Evolutionary conservation across 2,888 invertebrate genomes (phyloP), one percentile per base, ranked within the genome.

Genomic region (Frankliniella fusca): DNA sequence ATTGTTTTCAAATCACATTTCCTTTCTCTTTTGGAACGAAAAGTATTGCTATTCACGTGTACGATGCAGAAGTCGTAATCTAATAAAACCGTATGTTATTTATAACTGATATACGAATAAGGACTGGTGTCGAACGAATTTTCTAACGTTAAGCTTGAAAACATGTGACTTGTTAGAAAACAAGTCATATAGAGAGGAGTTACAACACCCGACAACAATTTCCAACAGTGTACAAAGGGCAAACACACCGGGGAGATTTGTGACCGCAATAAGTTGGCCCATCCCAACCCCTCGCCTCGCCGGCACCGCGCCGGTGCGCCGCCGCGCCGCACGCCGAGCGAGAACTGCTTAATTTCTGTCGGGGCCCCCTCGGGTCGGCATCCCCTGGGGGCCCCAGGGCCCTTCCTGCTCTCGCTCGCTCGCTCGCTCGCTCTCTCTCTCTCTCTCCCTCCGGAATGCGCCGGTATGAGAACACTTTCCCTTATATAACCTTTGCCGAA

Each of bases 231-330:
- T 7, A 18, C 61, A 20, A 11, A 11, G 23, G 23, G 5, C 70
- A 76, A 76, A 27, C 70, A 27, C 70, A 27, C 10, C 70, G 27
- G 27, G 27, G 70, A 27, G 70, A 76, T 76, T 76, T 76, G 70
- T 76, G 70, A 76, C 70, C 70, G 70, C 70, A 76, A 27, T 76
- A 76, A 76, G 70, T 76, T 76, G 70, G 70, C 23, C 61, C 61
- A n/a, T 38, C 20, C 15, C 61, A 7, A 7, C 61, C 61, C 61
- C 61, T 7, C 15, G 61, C 61, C 61, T 11, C 61, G 20, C 61
- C 54, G 15, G 54, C 54, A 2, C 54, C 54, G 5, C 54, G 54
- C 54, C 54, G 8, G 15, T n/a, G n/a, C n/a, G 15, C 54, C 54
- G 2, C 54, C 3, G 54, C 54, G 54, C 3, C 54, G 54, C 23